phyloP scores from a whole-genome alignment of 2,113 vertebrate genomes.

The Rafetus swinhoei region DNA sequence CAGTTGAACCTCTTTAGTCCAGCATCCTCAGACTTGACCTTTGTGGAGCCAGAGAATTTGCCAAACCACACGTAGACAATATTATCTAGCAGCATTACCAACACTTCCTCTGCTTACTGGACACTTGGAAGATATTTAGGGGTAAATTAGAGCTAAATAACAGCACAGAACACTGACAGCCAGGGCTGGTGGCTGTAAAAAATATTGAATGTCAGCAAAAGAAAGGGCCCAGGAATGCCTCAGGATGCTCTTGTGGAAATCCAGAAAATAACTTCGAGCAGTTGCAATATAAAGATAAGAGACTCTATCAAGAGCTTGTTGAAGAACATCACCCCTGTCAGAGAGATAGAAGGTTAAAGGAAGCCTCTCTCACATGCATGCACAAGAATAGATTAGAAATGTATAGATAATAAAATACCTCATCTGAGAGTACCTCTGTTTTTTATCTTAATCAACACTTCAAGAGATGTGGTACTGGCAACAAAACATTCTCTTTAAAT shows the following conservation, averaged over 20 bases:
- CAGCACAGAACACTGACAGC: too few species aligned
- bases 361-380: not conserved
- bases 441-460: not conserved
- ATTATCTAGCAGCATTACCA: too few species aligned
- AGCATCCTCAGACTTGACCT: too few species aligned
- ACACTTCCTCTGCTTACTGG: too few species aligned
- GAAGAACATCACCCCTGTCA: not conserved
- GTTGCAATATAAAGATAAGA: not conserved
- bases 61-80: too few species aligned
- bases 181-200: not conserved
- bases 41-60: too few species aligned
- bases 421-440: not conserved
- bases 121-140: too few species aligned
- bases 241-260: not conserved
- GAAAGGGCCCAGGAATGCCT: not conserved
- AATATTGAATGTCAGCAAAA: not conserved
- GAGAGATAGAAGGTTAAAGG: not conserved
- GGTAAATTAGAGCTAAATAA: too few species aligned
- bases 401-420: not conserved
- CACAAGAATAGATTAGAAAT: not conserved
- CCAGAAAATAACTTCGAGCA: not conserved
- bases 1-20: too few species aligned
- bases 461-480: not conserved
- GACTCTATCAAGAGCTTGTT: not conserved
- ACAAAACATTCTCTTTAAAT: not conserved